These are phyloP conservation scores for Pseudolycoriella hygida DNA, from an alignment of 2,888 invertebrate genomes.

Conservation along the genomic window DNA sequence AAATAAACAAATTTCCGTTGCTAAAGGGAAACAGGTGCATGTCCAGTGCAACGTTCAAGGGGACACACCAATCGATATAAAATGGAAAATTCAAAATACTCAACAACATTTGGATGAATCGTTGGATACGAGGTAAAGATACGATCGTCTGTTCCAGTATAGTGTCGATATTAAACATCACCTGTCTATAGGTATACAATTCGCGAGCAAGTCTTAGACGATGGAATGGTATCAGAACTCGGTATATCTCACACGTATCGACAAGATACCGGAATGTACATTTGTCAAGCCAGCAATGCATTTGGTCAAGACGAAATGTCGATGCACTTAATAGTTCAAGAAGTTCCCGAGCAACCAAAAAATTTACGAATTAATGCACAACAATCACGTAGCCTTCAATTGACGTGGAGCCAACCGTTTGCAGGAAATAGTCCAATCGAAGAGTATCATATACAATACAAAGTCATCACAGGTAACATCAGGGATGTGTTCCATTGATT, in stretches of 20 bases:
- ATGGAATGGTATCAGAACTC: conserved; percentile 70
- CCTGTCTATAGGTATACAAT: conserved; percentile 41
- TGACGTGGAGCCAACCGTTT: conserved; percentile 81
- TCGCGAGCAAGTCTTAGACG: conserved; percentile 57
- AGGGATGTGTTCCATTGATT: background rate
- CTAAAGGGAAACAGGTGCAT: conserved; percentile 65
- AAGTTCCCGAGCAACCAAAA: conserved; percentile 79
- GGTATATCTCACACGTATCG: conserved; percentile 69
- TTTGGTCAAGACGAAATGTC: conserved; percentile 85
- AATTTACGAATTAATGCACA: conserved; percentile 72
- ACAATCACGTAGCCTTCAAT: conserved; percentile 63
- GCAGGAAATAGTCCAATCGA: conserved; percentile 78
- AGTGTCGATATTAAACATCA: background rate
- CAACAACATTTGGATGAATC: conserved; percentile 57
- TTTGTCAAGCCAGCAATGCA: conserved; percentile 73
- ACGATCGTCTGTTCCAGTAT: too few relatives aligned
- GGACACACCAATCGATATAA: conserved; percentile 73
- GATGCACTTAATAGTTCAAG: conserved; percentile 77
- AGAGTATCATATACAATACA: conserved; percentile 78
- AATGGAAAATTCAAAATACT: conserved; percentile 52
- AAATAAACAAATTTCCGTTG: conserved; percentile 63
- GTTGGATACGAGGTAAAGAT: conserved; percentile 42
- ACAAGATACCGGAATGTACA: conserved; percentile 76
- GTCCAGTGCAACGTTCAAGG: conserved; percentile 75
- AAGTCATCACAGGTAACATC: conserved; percentile 53